Conservation (phyloP, 2,888 invertebrate genomes). For the Callosobruchus maculatus region DNA sequence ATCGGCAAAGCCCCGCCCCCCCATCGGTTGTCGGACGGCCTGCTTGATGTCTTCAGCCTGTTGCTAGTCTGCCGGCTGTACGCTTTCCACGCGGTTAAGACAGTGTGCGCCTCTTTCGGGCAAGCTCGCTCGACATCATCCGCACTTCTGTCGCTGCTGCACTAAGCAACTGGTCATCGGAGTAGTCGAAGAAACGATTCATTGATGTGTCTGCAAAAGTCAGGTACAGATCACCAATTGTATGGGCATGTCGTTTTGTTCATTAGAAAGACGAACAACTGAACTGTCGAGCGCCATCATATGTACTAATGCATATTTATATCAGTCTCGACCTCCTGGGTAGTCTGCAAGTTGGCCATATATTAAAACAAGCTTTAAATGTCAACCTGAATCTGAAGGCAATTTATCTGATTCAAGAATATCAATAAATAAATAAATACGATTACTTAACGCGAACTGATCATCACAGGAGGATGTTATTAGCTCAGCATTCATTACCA, state of each 20-base stretch:
- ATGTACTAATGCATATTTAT: too few species aligned
- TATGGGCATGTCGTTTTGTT: not conserved
- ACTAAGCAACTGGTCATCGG: not conserved
- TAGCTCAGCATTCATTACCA: too few species aligned
- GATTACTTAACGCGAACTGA: too few species aligned
- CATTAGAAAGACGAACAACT: too few species aligned
- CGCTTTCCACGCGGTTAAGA: constrained; percentile 38
- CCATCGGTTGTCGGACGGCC: constrained; percentile 32
- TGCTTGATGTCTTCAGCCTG: constrained; percentile 49
- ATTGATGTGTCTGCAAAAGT: constrained; percentile 42
- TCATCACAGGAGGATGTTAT: too few species aligned
- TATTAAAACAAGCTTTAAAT: too few species aligned
- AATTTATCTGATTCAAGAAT: too few species aligned
- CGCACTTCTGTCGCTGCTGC: not conserved
- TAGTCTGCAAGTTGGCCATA: too few species aligned
- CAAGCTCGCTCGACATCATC: not conserved
- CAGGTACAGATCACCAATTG: constrained; percentile 30
- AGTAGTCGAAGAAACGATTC: constrained; percentile 13
- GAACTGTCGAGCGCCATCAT: too few species aligned
- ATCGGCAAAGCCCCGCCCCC: constrained; percentile 41
- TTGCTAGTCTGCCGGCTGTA: constrained; percentile 48
- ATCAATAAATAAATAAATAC: too few species aligned
- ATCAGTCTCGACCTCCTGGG: too few species aligned
- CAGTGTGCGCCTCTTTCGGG: constrained; percentile 27
- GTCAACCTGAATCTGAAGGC: too few species aligned